Conservation (phyloP, 2,888 invertebrate genomes). For the Seira musarum region DNA sequence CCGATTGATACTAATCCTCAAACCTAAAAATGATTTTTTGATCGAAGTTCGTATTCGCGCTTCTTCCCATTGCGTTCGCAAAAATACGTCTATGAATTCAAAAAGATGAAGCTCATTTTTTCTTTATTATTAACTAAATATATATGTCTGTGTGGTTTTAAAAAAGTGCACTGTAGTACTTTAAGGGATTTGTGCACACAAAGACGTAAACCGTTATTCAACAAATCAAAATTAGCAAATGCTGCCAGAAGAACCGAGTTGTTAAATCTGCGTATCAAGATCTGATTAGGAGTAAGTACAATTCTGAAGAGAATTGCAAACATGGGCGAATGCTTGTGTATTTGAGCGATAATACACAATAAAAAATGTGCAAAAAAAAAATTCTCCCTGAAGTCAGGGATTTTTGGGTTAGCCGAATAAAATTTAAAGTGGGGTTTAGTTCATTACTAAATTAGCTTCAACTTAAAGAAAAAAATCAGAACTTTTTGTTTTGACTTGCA, state of each 20-base stretch:
- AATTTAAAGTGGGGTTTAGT: background rate
- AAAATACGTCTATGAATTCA: background rate
- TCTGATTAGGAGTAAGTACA: constrained; percentile 40
- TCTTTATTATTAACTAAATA: background rate
- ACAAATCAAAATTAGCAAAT: constrained; percentile 50
- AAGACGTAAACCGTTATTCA: constrained; percentile 46
- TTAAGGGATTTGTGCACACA: constrained; percentile 1
- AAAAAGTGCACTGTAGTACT: constrained; percentile 7
- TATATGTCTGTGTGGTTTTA: background rate
- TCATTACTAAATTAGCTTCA: constrained; percentile 6
- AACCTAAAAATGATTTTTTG: constrained; percentile 3
- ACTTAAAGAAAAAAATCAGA: background rate
- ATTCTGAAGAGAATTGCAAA: background rate
- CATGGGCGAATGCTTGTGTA: background rate
- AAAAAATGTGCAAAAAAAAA: background rate
- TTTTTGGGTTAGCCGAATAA: background rate
- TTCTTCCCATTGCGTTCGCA: background rate
- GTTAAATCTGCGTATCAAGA: constrained; percentile 48
- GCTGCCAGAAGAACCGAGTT: constrained; percentile 42
- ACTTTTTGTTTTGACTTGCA: constrained; percentile 5
- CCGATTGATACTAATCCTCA: constrained; percentile 18
- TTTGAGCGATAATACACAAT: constrained; percentile 4
- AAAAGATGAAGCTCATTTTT: constrained; percentile 3
- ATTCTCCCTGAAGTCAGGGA: constrained; percentile 7
- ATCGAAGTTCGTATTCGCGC: background rate